These are phyloP conservation scores for Drosophila meridiana DNA, from an alignment of 2,888 invertebrate genomes.

Conservation along the genomic window DNA sequence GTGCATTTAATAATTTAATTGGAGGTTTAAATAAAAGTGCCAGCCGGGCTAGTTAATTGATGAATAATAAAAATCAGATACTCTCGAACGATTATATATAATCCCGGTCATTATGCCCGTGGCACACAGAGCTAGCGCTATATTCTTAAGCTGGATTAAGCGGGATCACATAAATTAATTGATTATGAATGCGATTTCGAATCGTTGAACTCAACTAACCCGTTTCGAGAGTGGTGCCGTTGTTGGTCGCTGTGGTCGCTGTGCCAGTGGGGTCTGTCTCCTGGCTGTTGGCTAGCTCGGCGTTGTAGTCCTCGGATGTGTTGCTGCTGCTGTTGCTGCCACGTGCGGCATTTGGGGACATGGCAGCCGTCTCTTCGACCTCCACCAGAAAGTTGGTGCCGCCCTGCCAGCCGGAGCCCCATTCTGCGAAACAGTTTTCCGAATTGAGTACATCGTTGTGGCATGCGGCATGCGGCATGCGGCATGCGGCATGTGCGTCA, in stretches of 20 bases:
- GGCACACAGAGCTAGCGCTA: neutral
- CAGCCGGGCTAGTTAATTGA: neutral
- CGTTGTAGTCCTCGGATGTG: constrained; percentile 71
- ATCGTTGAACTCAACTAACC: constrained; percentile 52
- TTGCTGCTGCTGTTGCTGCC: constrained; percentile 48
- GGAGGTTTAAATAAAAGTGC: neutral
- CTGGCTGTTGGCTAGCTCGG: constrained; percentile 61
- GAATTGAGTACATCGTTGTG: constrained; percentile 32
- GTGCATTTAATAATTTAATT: neutral
- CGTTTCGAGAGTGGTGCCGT: constrained; percentile 64
- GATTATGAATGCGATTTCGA: neutral
- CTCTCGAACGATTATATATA: neutral
- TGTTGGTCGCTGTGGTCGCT: constrained; percentile 35
- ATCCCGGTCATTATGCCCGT: neutral
- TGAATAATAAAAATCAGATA: neutral
- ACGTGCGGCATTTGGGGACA: constrained; percentile 52
- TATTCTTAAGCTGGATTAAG: constrained; percentile 5
- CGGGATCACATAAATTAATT: constrained; percentile 11
- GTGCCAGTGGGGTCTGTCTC: constrained; percentile 65
- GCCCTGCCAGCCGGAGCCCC: constrained; percentile 84
- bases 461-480: constrained; percentile 34
- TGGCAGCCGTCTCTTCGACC: constrained; percentile 83
- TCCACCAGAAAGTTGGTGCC: constrained; percentile 84
- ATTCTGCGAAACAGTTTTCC: constrained; percentile 74
- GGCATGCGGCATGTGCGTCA: constrained; percentile 18